Evolutionary conservation across 2,113 vertebrate species (phyloP).

Genomic region (Theristicus caerulescens): DNA sequence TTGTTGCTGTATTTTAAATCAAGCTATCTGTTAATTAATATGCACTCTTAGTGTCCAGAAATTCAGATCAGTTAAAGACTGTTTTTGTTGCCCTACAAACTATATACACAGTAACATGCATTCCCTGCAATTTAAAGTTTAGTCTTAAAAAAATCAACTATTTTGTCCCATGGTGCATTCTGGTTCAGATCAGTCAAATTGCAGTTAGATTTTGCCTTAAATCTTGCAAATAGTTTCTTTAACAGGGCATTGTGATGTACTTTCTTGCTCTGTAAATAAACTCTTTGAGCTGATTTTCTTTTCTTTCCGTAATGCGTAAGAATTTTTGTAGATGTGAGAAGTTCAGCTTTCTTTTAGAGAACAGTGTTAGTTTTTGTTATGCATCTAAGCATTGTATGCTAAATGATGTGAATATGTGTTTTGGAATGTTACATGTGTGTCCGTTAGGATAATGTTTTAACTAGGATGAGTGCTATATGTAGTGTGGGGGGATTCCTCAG

Average conservation of each 20-base stretch:
- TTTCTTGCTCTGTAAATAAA: neutral
- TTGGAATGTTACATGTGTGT: too few species aligned
- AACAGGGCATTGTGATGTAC: too few species aligned
- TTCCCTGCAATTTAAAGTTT: neutral
- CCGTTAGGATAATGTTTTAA: neutral
- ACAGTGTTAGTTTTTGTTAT: fast-evolving
- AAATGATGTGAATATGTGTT: neutral
- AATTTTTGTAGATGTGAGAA: neutral
- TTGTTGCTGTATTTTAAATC: neutral
- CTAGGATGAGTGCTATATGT: neutral
- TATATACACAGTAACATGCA: too few species aligned
- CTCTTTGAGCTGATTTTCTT: neutral
- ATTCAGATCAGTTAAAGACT: neutral
- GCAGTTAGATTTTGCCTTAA: neutral
- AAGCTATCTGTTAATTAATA: neutral
- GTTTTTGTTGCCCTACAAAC: neutral
- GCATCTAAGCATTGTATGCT: fast-evolving
- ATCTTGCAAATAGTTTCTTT: neutral
- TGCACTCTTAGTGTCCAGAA: neutral
- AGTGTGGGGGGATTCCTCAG: neutral
- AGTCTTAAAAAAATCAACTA: neutral
- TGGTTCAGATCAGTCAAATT: neutral
- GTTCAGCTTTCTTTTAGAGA: neutral
- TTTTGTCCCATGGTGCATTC: neutral
- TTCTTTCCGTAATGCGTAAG: neutral